Base-by-base conservation (phyloP, 2,888 invertebrate species). In the Rhyacophila evoluta region DNA sequence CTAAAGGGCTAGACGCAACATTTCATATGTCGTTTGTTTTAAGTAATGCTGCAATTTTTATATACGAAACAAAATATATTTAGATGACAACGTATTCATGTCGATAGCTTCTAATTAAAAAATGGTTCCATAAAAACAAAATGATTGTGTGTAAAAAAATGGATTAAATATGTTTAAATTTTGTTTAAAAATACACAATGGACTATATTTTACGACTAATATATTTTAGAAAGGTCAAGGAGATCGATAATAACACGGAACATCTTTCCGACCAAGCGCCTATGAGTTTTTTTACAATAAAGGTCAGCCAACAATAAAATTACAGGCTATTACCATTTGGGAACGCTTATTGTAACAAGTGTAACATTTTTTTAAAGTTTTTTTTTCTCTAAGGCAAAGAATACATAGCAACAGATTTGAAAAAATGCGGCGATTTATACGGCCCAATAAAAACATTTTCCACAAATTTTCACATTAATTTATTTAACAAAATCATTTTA, bases 171-270 rank as follows among this genome's bases (percentile, higher is more conserved):
- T n/a, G n/a, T n/a, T n/a, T n/a, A n/a, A n/a, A n/a, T n/a, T n/a
- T n/a, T n/a, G 28, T 69, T 15, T 19, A 70, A 36, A 70, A 70
- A 70, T 70, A 29, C 10, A 28, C 11, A 70, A 29, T 29, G 33
- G 33, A 70, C 33, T 70, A 36, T 19, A 70, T 36, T 70, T 19
- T 70, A 29, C 15, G 19, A 33, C 25, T n/a, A 70, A 70, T 12
- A 70, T 33, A 36, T 76, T 72, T n/a, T 67, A 12, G 28, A 79
- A 79, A 79, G 79, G 76, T 79, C 79, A 79, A 79, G 79, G 79
- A n/a, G 68, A 75, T n/a, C 19, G 36, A 76, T 70, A 76, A 69
- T 69, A 73, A 73, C 76, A 79, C 73, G 76, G 76, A 79, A 73
- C 76, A 79, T 79, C 76, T 27, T 12, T 79, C 12, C n/a, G 15